These are phyloP conservation scores for Neoitamus cyanurus DNA, from an alignment of 2,888 invertebrate species.

Conservation along the genomic window DNA sequence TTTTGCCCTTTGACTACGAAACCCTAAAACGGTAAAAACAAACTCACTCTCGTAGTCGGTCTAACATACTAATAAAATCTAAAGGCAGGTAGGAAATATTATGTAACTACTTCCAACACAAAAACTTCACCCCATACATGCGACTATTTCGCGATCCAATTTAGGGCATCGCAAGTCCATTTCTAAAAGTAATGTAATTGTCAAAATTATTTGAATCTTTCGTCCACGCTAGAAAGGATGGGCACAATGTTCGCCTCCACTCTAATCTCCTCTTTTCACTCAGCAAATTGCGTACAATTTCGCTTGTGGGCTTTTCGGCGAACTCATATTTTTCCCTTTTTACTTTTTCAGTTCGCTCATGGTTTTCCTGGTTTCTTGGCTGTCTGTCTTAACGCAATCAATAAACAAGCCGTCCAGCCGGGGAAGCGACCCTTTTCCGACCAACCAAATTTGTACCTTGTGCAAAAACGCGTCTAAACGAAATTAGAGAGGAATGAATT, in stretches of 20 bases:
- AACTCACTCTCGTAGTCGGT: no score
- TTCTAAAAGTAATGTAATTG: conserved; percentile 29
- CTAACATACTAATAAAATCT: no score
- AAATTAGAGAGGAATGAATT: conserved; percentile 3
- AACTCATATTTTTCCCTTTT: background rate
- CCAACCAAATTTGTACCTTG: conserved; percentile 30
- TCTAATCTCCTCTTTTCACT: conserved; percentile 24
- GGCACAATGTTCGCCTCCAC: background rate
- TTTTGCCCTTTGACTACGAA: no score
- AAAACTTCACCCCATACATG: background rate
- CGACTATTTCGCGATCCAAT: background rate
- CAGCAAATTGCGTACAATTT: conserved; percentile 39
- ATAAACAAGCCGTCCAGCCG: conserved; percentile 10
- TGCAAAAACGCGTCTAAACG: background rate
- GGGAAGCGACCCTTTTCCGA: conserved; percentile 27
- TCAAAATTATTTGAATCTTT: conserved; percentile 41
- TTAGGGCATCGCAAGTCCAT: background rate
- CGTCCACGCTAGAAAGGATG: background rate
- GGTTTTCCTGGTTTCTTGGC: background rate
- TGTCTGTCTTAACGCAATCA: conserved; percentile 27
- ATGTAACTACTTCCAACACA: no score
- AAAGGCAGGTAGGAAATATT: no score
- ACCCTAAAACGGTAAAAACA: no score
- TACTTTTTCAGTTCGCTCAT: background rate
- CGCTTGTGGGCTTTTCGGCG: conserved; percentile 10